A percentile compares a stretch with the other conserved stretches of the same genome.
These are phyloP conservation scores for Himalopsyche tibetana DNA, from an alignment of 2,888 invertebrate species.

Conservation along the genomic window DNA sequence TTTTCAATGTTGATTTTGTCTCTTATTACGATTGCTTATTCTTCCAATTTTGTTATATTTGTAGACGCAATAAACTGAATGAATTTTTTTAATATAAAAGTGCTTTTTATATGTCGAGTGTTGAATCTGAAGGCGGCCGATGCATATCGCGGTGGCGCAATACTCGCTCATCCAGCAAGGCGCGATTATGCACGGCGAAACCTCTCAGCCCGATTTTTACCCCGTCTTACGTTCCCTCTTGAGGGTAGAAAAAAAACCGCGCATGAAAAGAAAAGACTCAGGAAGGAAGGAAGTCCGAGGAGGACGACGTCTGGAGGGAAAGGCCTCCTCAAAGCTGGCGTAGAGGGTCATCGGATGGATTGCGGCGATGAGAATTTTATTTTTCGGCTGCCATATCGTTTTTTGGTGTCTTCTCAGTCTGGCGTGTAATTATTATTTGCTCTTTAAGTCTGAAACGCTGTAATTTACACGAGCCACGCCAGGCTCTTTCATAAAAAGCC, in stretches of 20 bases:
- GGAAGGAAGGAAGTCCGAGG: slow-evolving; percentile 24
- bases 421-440: slow-evolving; percentile 11
- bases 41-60: too few relatives aligned
- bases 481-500: too few relatives aligned
- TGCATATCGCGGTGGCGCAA: slow-evolving; percentile 12
- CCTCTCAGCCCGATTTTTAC: slow-evolving; percentile 18
- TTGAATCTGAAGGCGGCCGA: not conserved
- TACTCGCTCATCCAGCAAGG: slow-evolving; percentile 31
- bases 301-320: slow-evolving; percentile 19
- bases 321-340: slow-evolving; percentile 3
- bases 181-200: slow-evolving; percentile 24
- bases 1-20: too few relatives aligned
- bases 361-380: slow-evolving; percentile 1
- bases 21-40: too few relatives aligned
- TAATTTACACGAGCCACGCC: too few relatives aligned
- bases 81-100: too few relatives aligned
- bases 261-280: slow-evolving; percentile 16
- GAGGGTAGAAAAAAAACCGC: not conserved
- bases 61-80: too few relatives aligned
- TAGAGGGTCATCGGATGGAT: slow-evolving; percentile 16
- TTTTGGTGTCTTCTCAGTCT: slow-evolving; percentile 1
- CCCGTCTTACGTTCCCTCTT: not conserved
- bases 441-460: not conserved
- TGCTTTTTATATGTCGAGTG: not conserved
- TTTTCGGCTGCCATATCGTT: slow-evolving; percentile 23